Percentiles rank a stretch among this genome's conserved stretches.
These are phyloP conservation scores for Fringilla coelebs DNA, from an alignment of 2,797 vertebrate genomes.

Conservation along the genomic window DNA sequence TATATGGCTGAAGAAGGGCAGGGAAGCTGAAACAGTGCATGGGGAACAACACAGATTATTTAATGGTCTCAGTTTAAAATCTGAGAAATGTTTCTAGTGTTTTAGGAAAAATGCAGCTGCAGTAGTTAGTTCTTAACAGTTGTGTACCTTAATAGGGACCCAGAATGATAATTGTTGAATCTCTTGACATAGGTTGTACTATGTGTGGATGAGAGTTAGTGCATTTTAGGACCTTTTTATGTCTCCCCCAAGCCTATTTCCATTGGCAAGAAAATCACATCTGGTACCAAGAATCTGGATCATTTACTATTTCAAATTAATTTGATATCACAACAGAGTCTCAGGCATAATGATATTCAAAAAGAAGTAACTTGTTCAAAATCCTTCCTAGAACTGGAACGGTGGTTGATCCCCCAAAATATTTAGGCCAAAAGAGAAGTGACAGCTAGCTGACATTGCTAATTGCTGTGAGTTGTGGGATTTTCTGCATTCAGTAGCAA, in stretches of 20 bases:
- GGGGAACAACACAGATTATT: not conserved
- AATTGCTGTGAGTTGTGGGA: not conserved
- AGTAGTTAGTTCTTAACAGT: not conserved
- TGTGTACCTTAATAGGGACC: not conserved
- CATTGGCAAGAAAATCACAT: not conserved
- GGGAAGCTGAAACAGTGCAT: not conserved
- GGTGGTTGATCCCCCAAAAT: not conserved
- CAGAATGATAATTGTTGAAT: not conserved
- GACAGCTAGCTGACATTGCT: not conserved
- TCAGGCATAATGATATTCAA: not conserved
- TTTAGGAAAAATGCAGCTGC: not conserved
- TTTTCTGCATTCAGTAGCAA: not conserved
- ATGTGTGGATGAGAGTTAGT: not conserved
- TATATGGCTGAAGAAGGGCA: not conserved
- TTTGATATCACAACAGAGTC: not conserved
- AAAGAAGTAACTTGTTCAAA: not conserved
- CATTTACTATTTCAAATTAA: not conserved
- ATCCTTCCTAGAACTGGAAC: not conserved
- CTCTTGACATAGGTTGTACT: not conserved
- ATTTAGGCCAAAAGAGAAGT: not conserved
- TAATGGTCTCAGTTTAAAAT: not conserved
- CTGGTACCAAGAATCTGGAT: not conserved
- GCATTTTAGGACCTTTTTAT: not conserved
- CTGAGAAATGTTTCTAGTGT: not conserved
- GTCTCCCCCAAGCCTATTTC: not conserved